Percentiles rank a stretch among this genome's conserved stretches.
Evolutionary conservation across 2,113 vertebrate genomes (phyloP).

Genomic region (Salvelinus namaycush): DNA sequence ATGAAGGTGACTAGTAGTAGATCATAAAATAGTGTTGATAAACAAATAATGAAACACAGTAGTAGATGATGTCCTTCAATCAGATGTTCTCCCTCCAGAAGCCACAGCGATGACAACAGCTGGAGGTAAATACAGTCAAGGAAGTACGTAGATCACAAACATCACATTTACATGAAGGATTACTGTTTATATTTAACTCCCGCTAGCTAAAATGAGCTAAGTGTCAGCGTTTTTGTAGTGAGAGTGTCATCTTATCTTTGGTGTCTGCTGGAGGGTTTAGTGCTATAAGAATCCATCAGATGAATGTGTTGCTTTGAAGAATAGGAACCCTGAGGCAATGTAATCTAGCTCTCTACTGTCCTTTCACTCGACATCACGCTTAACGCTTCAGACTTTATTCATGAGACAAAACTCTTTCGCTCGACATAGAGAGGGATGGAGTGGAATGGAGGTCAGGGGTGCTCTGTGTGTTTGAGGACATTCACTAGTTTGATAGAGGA

Average conservation of each 20-base stretch:
- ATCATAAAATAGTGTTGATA: no score
- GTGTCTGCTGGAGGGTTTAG: neutral
- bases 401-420: conserved; percentile 13
- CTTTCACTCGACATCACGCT: conserved; percentile 9
- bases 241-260: neutral
- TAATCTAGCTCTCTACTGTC: conserved; percentile 1
- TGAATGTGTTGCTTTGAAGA: conserved; percentile 1
- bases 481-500: neutral
- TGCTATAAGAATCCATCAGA: neutral
- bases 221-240: neutral
- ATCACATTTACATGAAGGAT: no score
- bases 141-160: no score
- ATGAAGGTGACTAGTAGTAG: no score
- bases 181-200: neutral
- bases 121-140: no score
- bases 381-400: conserved; percentile 14
- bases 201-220: neutral
- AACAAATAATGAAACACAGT: no score
- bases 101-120: no score
- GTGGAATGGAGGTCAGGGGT: neutral
- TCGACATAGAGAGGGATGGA: neutral
- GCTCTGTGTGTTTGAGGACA: neutral
- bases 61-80: no score
- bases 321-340: neutral
- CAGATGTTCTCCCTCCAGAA: no score